These are phyloP conservation scores for Ametastegia equiseti DNA, from an alignment of 2,888 invertebrate species.

Conservation along the genomic window DNA sequence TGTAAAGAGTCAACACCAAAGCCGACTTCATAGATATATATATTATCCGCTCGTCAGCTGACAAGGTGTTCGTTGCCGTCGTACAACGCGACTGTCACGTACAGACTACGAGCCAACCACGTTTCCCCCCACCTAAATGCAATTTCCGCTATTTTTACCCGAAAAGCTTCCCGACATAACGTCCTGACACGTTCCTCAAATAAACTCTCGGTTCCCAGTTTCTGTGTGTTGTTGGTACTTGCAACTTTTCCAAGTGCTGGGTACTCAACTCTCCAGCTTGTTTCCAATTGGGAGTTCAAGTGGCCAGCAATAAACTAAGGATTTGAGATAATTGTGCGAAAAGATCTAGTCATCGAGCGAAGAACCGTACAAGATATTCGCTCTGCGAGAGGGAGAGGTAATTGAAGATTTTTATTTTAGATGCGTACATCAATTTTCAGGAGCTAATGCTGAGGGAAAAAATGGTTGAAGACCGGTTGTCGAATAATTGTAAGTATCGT, in stretches of 20 bases:
- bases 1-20: constrained; percentile 69
- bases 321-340: background rate
- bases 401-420: background rate
- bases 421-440: background rate
- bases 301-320: constrained; percentile 13
- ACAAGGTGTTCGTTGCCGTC: constrained; percentile 64
- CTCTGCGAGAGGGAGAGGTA: background rate
- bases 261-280: constrained; percentile 18
- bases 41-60: constrained; percentile 42
- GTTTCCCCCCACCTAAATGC: constrained; percentile 68
- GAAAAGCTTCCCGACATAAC: constrained; percentile 73
- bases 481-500: background rate
- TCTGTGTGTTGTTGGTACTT: constrained; percentile 36
- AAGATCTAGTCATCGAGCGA: background rate
- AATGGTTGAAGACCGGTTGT: background rate
- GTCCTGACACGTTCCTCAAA: constrained; percentile 74
- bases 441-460: background rate
- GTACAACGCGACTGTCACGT: constrained; percentile 70
- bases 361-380: background rate
- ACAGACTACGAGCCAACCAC: constrained; percentile 68
- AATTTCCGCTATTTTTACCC: constrained; percentile 75
- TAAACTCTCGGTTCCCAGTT: constrained; percentile 59
- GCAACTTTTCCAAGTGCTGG: constrained; percentile 31
- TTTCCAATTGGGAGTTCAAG: constrained; percentile 37
- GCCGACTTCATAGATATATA: constrained; percentile 63